Conservation (phyloP, 1,140 invertebrate genomes). For the Cotesia chilonis region DNA sequence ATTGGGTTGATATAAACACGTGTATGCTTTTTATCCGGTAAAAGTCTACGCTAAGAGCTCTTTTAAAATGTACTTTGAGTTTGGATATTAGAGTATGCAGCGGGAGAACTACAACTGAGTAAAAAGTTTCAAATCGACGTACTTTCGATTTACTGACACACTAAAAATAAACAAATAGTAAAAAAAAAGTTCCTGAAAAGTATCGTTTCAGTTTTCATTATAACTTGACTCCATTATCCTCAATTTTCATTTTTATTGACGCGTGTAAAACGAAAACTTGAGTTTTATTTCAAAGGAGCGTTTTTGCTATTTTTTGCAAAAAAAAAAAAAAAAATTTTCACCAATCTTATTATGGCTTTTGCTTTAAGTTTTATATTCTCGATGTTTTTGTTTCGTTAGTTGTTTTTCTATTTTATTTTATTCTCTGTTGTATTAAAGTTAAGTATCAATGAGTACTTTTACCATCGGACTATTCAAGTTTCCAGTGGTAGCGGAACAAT, state of each 20-base stretch:
- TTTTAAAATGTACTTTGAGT: too few relatives aligned
- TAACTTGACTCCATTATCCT: conserved; percentile 34
- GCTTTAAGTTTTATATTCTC: not conserved
- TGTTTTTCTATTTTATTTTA: conserved; percentile 17
- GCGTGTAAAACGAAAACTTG: not conserved
- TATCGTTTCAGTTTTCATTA: conserved; percentile 31
- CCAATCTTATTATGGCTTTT: not conserved
- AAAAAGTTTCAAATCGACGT: conserved; percentile 17
- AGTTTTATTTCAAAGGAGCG: conserved; percentile 12
- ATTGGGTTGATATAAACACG: too few relatives aligned
- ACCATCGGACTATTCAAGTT: conserved; percentile 34
- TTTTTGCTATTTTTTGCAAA: not conserved
- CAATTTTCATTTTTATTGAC: conserved; percentile 32
- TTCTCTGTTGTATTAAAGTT: not conserved
- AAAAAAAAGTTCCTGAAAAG: conserved; percentile 5
- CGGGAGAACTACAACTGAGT: too few relatives aligned
- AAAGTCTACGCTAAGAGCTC: too few relatives aligned
- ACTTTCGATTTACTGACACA: not conserved
- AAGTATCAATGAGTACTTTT: conserved; percentile 20
- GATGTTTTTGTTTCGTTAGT: not conserved
- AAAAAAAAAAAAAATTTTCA: not conserved
- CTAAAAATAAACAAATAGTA: conserved; percentile 7
- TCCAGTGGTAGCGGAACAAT: conserved; percentile 33
- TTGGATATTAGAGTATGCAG: too few relatives aligned
- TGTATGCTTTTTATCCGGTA: too few relatives aligned